A percentile compares a stretch with the other conserved stretches of the same genome.
phyloP scores from a whole-genome alignment of 2,797 vertebrate genomes.

The Phalanger gymnotis region DNA sequence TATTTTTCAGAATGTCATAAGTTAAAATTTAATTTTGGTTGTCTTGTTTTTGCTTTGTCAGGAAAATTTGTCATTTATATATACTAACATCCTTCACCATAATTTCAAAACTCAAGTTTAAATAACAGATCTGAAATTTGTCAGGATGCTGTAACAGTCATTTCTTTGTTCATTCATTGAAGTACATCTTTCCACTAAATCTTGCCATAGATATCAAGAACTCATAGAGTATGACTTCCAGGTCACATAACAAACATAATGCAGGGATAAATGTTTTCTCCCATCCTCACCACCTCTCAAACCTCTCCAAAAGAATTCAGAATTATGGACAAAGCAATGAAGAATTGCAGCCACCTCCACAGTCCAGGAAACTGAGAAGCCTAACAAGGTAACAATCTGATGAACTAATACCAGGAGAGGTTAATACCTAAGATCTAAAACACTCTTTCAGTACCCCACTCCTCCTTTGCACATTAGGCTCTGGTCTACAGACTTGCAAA shows the following conservation, averaged over 20 bases:
- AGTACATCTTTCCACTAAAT: conserved; percentile 31
- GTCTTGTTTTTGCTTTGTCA: conserved; percentile 33
- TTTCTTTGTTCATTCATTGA: conserved; percentile 46
- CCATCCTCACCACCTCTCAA: not conserved
- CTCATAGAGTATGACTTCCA: not conserved
- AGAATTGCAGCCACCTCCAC: not conserved
- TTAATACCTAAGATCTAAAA: not conserved
- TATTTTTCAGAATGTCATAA: not conserved
- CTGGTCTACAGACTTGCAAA: not conserved
- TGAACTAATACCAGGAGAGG: not conserved
- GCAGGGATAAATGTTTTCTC: not conserved
- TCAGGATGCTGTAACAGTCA: conserved; percentile 41
- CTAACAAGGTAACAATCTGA: not conserved
- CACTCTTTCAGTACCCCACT: not conserved
- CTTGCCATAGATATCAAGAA: conserved; percentile 1
- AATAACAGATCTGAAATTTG: conserved; percentile 40
- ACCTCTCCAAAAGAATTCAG: not conserved
- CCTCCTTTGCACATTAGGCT: not conserved
- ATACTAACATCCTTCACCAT: conserved; percentile 62
- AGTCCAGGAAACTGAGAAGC: not conserved
- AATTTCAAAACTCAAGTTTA: conserved; percentile 62
- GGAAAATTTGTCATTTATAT: conserved; percentile 61
- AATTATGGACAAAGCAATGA: not conserved
- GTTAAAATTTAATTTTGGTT: conserved; percentile 24
- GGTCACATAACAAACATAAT: not conserved